phyloP scores from a whole-genome alignment of 2,113 vertebrate genomes.

The Ornithorhynchus anatinus region DNA sequence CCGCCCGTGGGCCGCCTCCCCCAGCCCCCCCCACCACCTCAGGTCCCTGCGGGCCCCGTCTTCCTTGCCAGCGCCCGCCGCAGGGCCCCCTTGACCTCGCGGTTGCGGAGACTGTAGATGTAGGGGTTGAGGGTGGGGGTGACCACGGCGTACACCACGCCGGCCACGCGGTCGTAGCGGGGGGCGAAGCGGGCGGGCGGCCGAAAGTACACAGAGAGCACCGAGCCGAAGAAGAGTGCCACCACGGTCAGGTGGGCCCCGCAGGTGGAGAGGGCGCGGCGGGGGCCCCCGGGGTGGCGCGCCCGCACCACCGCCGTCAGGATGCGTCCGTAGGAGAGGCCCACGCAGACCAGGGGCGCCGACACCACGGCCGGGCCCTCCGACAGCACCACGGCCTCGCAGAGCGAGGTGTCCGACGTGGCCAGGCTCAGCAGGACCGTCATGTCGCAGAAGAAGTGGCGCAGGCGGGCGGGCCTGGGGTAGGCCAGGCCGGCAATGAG shows the following conservation, averaged over 20 bases:
- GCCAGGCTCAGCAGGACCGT: slow-evolving; percentile 36
- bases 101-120: slow-evolving; percentile 56
- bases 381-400: slow-evolving; percentile 6
- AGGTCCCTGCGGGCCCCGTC: no score
- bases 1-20: no score
- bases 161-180: slow-evolving; percentile 26
- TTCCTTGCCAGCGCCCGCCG: no score
- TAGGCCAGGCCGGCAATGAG: slow-evolving; percentile 35
- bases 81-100: no score
- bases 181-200: slow-evolving; percentile 8
- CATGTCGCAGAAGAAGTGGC: slow-evolving; percentile 48
- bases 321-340: slow-evolving; percentile 10
- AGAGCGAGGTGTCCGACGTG: neutral
- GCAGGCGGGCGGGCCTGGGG: neutral
- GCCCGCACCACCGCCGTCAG: neutral
- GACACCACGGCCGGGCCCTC: slow-evolving; percentile 46
- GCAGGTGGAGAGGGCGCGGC: slow-evolving; percentile 4
- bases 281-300: neutral
- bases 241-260: slow-evolving; percentile 35
- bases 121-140: slow-evolving; percentile 54
- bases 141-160: slow-evolving; percentile 37
- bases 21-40: no score
- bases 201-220: slow-evolving; percentile 46
- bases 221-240: slow-evolving; percentile 28
- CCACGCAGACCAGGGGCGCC: slow-evolving; percentile 20